Evolutionary conservation across 2,888 invertebrate species (phyloP), one percentile per base, ranked within the genome.

Genomic region (Spilosoma lubricipeda): DNA sequence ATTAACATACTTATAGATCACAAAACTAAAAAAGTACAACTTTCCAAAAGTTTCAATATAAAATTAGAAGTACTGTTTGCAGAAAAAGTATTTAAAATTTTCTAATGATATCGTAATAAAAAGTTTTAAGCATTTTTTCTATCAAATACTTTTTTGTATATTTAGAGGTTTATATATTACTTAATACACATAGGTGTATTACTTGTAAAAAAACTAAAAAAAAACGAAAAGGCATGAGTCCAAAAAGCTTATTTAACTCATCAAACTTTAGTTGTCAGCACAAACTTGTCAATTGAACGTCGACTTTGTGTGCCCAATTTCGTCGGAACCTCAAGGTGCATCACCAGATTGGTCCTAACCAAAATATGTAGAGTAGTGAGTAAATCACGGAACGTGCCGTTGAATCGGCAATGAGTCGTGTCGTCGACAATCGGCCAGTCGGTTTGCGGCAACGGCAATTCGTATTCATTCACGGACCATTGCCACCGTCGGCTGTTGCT

Each of bases 361-460:
- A 90, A 87, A 86, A 90, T 88, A 89, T 80, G 76, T 79, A 71
- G 87, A 84, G 87, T 81, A 82, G 86, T 86, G 84, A 86, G 86
- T 89, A 88, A 93, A 93, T 92, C 91, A 90, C 89, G 87, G 89
- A 89, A 89, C 83, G 86, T 84, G 86, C 86, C 87, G 89, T 89
- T 91, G 93, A 85, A 85, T 85, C 81, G 85, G 85, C 84, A 94
- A 94, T 94, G 92, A 91, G 92, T 91, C 93, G 93, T 93, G 93
- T 90, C 91, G 89, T 90, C 92, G 91, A 89, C 89, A 94, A 94
- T 93, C 93, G 92, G 89, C 90, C 86, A 88, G 88, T 91, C 90
- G 91, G 92, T 94, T 93, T 94, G 94, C 93, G 84, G 84, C 92
- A 90, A 91, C 91, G 90, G 90, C 94, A 93, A 94, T 84, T 87